Percentiles rank a stretch among this genome's conserved stretches.
These are phyloP conservation scores for Galeruca laticollis DNA, from an alignment of 2,888 invertebrate species.

Conservation along the genomic window DNA sequence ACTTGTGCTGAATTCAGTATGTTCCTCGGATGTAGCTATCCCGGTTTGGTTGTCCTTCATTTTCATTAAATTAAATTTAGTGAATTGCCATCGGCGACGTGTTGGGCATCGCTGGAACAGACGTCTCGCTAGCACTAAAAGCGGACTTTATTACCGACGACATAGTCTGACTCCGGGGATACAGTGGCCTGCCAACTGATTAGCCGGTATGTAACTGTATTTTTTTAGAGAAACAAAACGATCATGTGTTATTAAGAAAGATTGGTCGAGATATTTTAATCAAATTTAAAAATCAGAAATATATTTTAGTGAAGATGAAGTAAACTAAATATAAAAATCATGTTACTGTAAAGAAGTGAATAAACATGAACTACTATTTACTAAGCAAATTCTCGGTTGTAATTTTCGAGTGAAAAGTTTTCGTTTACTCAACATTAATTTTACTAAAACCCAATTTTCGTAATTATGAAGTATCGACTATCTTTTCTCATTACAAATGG, in stretches of 20 bases:
- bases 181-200: conserved; percentile 45
- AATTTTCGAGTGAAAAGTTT: too few species aligned
- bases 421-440: too few species aligned
- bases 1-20: conserved; percentile 31
- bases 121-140: conserved; percentile 52
- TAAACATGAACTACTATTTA: too few species aligned
- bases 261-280: background rate
- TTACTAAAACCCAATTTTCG: too few species aligned
- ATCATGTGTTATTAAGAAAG: background rate
- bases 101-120: conserved; percentile 50
- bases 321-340: background rate
- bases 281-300: background rate
- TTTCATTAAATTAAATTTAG: conserved; percentile 54
- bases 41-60: conserved; percentile 43
- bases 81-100: conserved; percentile 54
- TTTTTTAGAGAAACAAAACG: conserved; percentile 1
- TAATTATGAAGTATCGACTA: too few species aligned
- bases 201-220: conserved; percentile 8
- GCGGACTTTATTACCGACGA: conserved; percentile 49
- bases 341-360: background rate
- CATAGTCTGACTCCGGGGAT: conserved; percentile 36
- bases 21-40: conserved; percentile 29
- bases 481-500: too few species aligned
- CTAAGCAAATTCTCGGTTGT: too few species aligned
- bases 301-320: background rate